These are phyloP conservation scores for Agapornis canus DNA, from an alignment of 2,797 vertebrate genomes.

Conservation along the genomic window DNA sequence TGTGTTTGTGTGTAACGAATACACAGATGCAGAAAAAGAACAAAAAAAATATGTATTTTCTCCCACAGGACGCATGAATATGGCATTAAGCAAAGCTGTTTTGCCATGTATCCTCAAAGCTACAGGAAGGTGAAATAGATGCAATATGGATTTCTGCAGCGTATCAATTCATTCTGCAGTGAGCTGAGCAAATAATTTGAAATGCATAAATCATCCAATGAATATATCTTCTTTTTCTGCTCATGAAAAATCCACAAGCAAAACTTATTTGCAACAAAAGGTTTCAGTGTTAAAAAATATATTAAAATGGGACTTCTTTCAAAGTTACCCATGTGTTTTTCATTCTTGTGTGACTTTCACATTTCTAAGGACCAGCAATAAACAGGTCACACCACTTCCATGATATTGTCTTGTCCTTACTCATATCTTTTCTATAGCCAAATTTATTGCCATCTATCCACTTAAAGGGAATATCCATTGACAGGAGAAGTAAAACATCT, in stretches of 20 bases:
- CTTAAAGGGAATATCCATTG: background rate
- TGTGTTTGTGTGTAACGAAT: constrained; percentile 66
- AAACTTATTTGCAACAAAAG: constrained; percentile 1
- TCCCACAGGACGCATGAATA: constrained; percentile 75
- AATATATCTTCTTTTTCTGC: background rate
- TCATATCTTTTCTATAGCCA: background rate
- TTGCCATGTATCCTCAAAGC: constrained; percentile 69
- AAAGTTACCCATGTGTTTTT: background rate
- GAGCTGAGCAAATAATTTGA: constrained; percentile 47
- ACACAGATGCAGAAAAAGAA: constrained; percentile 72
- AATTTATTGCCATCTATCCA: background rate
- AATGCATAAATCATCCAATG: constrained; percentile 42
- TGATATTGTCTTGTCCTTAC: background rate
- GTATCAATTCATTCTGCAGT: constrained; percentile 26
- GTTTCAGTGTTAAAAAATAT: constrained; percentile 43
- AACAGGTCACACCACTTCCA: background rate
- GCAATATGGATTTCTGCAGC: constrained; percentile 54
- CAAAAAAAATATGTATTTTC: constrained; percentile 27
- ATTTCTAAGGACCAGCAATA: background rate
- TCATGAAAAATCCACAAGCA: constrained; percentile 55
- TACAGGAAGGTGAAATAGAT: constrained; percentile 65
- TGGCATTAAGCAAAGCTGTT: constrained; percentile 64
- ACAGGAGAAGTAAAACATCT: background rate
- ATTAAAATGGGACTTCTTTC: background rate
- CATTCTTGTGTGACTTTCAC: background rate